Evolutionary conservation across 2,888 invertebrate species (phyloP).

Genomic region (Aporophyla nigra): DNA sequence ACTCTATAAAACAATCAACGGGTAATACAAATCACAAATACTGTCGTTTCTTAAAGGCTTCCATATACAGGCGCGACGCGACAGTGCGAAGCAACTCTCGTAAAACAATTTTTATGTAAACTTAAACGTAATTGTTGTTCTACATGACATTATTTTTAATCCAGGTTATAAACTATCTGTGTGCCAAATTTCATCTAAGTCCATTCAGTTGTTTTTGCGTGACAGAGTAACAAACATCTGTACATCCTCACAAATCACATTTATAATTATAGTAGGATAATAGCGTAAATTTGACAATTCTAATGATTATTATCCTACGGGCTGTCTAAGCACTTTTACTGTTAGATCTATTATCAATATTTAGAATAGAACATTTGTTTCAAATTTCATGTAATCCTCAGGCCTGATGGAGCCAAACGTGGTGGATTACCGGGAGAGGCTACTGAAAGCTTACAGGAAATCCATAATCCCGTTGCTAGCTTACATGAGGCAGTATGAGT

Average conservation of each 20-base stretch:
- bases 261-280: too few species aligned
- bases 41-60: not conserved
- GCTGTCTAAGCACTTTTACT: not conserved
- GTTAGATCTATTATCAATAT: not conserved
- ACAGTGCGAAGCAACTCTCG: too few species aligned
- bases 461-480: slow-evolving; percentile 94
- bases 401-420: slow-evolving; percentile 87
- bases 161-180: too few species aligned
- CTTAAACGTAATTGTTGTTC: too few species aligned
- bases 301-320: not conserved
- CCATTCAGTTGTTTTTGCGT: too few species aligned
- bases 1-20: not conserved
- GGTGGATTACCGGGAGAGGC: slow-evolving; percentile 89
- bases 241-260: too few species aligned
- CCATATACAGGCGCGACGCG: too few species aligned
- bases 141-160: too few species aligned
- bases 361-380: not conserved
- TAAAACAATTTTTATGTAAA: too few species aligned
- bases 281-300: not conserved
- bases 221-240: too few species aligned
- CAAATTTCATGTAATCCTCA: slow-evolving; percentile 50
- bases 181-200: too few species aligned
- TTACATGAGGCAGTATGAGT: slow-evolving; percentile 93
- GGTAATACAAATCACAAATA: not conserved
- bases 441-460: slow-evolving; percentile 92